Base-by-base conservation (phyloP, 2,113 vertebrate species). In the Microtus pennsylvanicus region DNA sequence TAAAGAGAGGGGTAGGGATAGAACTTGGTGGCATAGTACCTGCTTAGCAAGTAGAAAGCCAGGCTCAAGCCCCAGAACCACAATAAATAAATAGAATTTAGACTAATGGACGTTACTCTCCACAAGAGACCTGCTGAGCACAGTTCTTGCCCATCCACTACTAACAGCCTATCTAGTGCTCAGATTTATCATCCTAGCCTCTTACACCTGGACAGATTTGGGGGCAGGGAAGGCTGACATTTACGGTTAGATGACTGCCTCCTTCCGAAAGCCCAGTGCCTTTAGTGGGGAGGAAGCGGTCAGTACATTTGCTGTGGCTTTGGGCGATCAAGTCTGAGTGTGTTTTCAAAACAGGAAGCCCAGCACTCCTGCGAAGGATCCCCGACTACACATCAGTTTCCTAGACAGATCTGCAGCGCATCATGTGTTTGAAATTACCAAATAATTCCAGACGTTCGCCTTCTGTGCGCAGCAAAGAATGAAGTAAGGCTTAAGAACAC, bases 321-420 rank as follows among this genome's bases (percentile, higher is more conserved):
- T 81, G 90, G 97, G 92, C 89, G 96, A 97, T 97, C 74, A 91
- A 92, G 93, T 96, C 78, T 96, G 93, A 97, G 87, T 92, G 90
- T 97, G 96, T 94, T 96, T 96, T 95, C 96, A 97, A 95, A 97
- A 96, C 97, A 97, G 97, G 97, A 98, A 97, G 87, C 94, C 78
- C 96, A 97, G 94, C 89, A 87, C 92, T 69, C 83, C 74, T 96
- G 94, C 13, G n/a, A 65, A 96, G 87, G 94, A 96, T 86, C 87
- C 95, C 95, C 76, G 76, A 63, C 50, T 69, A n/a, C 87, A 89
- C 86, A 76, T 94, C 69, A 72, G 63, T 74, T 97, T 97, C 96
- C 93, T 90, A 90, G 52, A 52, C 88, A 82, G 28, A 26, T 69
- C 90, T 87, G 82, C 45, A 72, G 85, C n/a, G 70, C 82, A 52